phyloP scores from a whole-genome alignment of 2,888 invertebrate species.

The Perithous albicinctus region DNA sequence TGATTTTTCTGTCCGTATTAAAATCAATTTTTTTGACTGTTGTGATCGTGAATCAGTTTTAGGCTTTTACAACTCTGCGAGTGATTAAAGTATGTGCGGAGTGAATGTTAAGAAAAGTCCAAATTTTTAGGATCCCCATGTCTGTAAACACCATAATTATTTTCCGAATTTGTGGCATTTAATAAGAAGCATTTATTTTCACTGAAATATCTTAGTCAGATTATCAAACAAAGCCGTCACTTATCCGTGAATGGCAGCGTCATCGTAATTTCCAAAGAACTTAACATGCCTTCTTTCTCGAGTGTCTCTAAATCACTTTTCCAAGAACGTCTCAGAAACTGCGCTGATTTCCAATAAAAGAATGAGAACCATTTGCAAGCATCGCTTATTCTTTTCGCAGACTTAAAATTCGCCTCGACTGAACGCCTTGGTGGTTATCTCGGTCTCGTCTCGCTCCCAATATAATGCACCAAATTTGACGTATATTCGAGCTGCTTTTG shows the following conservation, averaged over 20 bases:
- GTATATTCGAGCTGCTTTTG: background rate
- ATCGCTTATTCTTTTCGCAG: background rate
- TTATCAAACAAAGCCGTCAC: background rate
- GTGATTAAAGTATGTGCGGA: too few relatives aligned
- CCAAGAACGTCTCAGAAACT: background rate
- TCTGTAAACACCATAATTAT: too few relatives aligned
- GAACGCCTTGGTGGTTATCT: background rate
- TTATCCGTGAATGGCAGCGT: background rate
- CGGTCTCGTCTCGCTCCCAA: background rate
- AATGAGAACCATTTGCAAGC: slow-evolving; percentile 3
- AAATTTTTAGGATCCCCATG: too few relatives aligned
- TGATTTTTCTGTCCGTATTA: too few relatives aligned
- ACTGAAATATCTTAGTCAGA: background rate
- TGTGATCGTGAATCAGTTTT: too few relatives aligned
- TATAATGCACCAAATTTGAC: background rate
- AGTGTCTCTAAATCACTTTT: background rate
- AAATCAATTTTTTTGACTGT: too few relatives aligned
- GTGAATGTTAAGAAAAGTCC: too few relatives aligned
- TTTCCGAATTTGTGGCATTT: too few relatives aligned
- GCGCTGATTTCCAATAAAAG: background rate
- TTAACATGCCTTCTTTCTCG: background rate
- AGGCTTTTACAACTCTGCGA: too few relatives aligned
- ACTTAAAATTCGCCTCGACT: background rate
- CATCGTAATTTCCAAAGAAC: background rate
- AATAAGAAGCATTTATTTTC: background rate